Conservation (phyloP, 1,140 invertebrate genomes). For the Dufourea novaeangliae region DNA sequence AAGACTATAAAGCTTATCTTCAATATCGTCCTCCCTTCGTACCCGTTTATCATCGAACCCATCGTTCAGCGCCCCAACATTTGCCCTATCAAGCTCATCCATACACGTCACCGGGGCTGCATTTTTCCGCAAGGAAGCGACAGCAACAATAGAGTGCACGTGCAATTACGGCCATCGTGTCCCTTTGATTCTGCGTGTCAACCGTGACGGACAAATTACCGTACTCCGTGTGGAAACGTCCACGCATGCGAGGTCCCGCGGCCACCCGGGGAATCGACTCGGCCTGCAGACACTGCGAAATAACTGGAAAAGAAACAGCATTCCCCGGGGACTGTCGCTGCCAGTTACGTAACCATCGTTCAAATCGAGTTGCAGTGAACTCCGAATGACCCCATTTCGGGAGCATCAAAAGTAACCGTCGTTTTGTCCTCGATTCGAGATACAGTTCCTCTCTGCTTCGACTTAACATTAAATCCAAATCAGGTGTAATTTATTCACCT, state of each 20-base stretch:
- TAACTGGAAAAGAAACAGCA: conserved; percentile 56
- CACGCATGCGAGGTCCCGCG: conserved; percentile 13
- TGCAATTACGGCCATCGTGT: conserved; percentile 25
- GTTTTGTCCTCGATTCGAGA: conserved; percentile 40
- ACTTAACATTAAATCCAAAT: background rate
- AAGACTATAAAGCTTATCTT: background rate
- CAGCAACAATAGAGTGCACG: background rate
- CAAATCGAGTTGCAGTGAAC: conserved; percentile 73
- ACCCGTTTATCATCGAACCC: background rate
- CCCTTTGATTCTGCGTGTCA: conserved; percentile 34
- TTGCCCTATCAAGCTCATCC: conserved; percentile 1
- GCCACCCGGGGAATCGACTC: conserved; percentile 24
- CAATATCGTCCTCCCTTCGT: background rate
- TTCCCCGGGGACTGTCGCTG: conserved; percentile 48
- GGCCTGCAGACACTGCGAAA: conserved; percentile 41
- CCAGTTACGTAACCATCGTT: conserved; percentile 68
- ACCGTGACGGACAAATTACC: conserved; percentile 35
- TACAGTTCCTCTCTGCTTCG: background rate
- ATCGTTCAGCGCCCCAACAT: background rate
- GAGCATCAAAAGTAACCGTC: conserved; percentile 38
- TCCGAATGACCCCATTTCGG: conserved; percentile 71
- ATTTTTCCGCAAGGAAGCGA: conserved; percentile 4
- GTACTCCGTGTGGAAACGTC: conserved; percentile 27
- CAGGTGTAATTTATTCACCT: background rate
- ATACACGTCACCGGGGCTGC: conserved; percentile 13